Evolutionary conservation across 2,113 vertebrate species (phyloP), one percentile per base, ranked within the genome.

Genomic region (Colistium nudipinnis): DNA sequence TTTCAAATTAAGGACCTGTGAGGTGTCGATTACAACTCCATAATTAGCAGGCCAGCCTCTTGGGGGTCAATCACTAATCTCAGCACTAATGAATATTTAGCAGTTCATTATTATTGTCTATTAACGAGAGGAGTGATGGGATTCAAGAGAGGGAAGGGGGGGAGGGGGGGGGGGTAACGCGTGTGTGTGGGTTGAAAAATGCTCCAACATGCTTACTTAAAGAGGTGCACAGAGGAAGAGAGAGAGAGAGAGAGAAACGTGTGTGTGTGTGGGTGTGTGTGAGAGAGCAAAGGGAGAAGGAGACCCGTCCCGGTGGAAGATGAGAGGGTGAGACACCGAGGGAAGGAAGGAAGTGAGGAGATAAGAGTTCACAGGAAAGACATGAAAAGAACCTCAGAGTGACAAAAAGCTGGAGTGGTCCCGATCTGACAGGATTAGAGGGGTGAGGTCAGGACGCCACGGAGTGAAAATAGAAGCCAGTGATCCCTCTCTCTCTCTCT

Each of bases 71-170:
- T n/a, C 52, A 3, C 52, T 82, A 76, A 73, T 85, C 80, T 73
- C 72, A 20, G 55, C 2, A 16, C 62, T 69, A 76, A 88, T 85
- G 80, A 72, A 83, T 70, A 82, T 80, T 56, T 39, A 70, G 80
- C 75, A 52, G 80, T 74, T 76, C 80, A 86, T 85, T 74, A 86
- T 57, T 20, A 67, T 54, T 7, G 68, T 63, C 55, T 74, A 81
- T 59, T 70, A 78, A 86, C 41, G 65, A 76, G 74, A 33, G n/a
- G 19, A 61, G 47, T 39, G 51, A 67, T 62, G 55, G 61, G 38
- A 55, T 51, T 66, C 11, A 14, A 13, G 31, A 30, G 19, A 22
- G 61, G 52, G 20, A 28, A 48, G 31, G 22, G 59, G 9, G n/a
- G n/a, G n/a, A n/a, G 19, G 27, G 61, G 52, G 20, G 31, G 52